Percentiles rank a stretch among this genome's conserved stretches.
Conservation (phyloP, 2,797 vertebrate species). For the Eulemur rubriventer region DNA sequence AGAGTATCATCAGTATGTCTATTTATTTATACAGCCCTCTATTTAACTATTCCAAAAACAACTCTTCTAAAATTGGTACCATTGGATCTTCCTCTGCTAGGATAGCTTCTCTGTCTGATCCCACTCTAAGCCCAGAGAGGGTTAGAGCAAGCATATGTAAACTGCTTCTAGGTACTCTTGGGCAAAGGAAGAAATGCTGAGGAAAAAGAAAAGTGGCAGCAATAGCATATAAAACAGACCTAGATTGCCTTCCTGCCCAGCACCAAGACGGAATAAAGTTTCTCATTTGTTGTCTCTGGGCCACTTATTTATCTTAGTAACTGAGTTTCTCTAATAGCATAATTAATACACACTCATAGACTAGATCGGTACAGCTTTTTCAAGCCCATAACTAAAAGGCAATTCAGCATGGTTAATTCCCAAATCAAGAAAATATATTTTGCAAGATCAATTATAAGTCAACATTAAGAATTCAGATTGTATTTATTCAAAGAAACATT, state of each 20-base stretch:
- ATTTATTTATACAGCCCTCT: not conserved
- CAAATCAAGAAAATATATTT: constrained; percentile 23
- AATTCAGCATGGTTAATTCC: not conserved
- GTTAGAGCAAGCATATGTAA: not conserved
- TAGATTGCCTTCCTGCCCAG: not conserved
- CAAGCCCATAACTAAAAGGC: not conserved
- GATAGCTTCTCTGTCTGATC: not conserved
- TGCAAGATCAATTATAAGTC: not conserved
- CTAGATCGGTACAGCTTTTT: not conserved
- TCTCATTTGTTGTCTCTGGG: not conserved
- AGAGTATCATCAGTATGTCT: not conserved
- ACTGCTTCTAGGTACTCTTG: not conserved
- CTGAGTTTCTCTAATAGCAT: not conserved
- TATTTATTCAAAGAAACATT: not conserved
- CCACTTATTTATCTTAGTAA: not conserved
- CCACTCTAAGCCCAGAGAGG: not conserved
- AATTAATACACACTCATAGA: not conserved
- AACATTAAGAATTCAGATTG: not conserved
- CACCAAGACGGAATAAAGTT: not conserved
- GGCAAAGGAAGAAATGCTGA: constrained; percentile 2
- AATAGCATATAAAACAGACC: not conserved
- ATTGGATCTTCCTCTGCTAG: not conserved
- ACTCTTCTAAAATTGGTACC: constrained; percentile 7
- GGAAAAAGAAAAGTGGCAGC: not conserved
- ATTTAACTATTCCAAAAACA: constrained; percentile 6